A percentile compares a stretch with the other conserved stretches of the same genome.
Evolutionary conservation across 1,140 invertebrate species (phyloP).

Genomic region (Drosophila trapezifrons): DNA sequence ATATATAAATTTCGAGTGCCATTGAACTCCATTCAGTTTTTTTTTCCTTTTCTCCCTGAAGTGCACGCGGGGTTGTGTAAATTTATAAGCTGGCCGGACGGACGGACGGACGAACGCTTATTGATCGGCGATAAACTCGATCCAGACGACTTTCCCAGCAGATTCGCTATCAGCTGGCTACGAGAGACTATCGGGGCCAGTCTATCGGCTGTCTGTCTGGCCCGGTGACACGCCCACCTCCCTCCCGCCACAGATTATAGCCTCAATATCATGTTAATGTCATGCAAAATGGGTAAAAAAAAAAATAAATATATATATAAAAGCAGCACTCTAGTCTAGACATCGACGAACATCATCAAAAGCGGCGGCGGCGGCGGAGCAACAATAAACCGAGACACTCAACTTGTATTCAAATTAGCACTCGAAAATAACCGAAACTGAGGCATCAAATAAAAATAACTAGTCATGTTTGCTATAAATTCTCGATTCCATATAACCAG

Average conservation of each 20-base stretch:
- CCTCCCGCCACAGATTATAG: constrained; percentile 31
- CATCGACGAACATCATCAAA: constrained; percentile 32
- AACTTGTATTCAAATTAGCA: constrained; percentile 59
- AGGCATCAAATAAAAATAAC: constrained; percentile 33
- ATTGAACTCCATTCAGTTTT: constrained; percentile 56
- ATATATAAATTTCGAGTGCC: constrained; percentile 57
- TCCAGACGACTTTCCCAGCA: constrained; percentile 30
- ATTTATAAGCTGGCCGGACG: constrained; percentile 56
- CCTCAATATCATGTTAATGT: constrained; percentile 56
- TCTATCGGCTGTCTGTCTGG: constrained; percentile 64
- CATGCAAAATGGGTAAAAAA: constrained; percentile 44
- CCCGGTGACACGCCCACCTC: constrained; percentile 39
- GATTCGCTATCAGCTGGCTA: constrained; percentile 29
- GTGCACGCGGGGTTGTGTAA: constrained; percentile 47
- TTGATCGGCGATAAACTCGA: constrained; percentile 46
- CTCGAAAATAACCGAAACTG: constrained; percentile 43
- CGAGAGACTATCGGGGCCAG: constrained; percentile 27
- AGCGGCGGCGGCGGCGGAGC: constrained; percentile 21
- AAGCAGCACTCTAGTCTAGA: constrained; percentile 50
- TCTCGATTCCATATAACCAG: constrained; percentile 55
- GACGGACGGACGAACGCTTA: constrained; percentile 20
- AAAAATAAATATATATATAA: no score
- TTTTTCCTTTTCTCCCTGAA: neutral
- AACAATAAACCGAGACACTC: constrained; percentile 48
- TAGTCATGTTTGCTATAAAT: constrained; percentile 53